Base-by-base conservation (phyloP, 2,797 vertebrate species). In the Champsocephalus esox region DNA sequence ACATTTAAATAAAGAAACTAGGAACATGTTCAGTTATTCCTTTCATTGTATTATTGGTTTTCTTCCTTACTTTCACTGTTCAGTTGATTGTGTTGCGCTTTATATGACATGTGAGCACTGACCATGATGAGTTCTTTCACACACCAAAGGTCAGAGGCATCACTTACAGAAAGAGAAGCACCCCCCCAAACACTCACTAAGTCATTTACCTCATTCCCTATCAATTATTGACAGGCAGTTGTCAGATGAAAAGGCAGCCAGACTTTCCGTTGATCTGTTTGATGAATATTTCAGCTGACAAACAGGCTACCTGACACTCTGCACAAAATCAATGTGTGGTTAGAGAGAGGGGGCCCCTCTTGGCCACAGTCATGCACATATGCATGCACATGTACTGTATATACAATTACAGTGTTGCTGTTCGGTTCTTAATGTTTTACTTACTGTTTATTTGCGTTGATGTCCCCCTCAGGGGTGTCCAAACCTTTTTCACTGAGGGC, bases 71-170 rank as follows among this genome's bases (percentile, higher is more conserved):
- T 96, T 96, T 95, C 93, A 89, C 94, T 92, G 91, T 91, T 95
- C 93, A 93, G 94, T 93, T 95, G 51, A 65, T 75, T 50, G 77
- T 77, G 45, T 70, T 12, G 1, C 68, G 65, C 64, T 83, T 50
- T 82, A 74, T 83, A 72, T 86, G 84, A 85, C 83, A 87, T 70
- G 66, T 70, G 84, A 75, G 80, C 76, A 48, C 62, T 64, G 77
- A 77, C 83, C 88, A 61, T 87, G 85, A 88, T 85, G 91, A 79
- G 70, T 73, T 82, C 83, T 88, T 88, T 91, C 82, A 89, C 79
- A 85, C 77, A 77, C 91, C 94, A 95, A 96, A 90, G 95, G 96
- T 95, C 95, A 95, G 91, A 90, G 92, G 95, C 94, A 94, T 95
- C 94, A 21, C 81, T 89, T 92, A 88, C 88, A 83, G 80, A 82